Evolutionary conservation across 2,888 invertebrate species (phyloP).

Genomic region (Omphaloscelis lunosa): DNA sequence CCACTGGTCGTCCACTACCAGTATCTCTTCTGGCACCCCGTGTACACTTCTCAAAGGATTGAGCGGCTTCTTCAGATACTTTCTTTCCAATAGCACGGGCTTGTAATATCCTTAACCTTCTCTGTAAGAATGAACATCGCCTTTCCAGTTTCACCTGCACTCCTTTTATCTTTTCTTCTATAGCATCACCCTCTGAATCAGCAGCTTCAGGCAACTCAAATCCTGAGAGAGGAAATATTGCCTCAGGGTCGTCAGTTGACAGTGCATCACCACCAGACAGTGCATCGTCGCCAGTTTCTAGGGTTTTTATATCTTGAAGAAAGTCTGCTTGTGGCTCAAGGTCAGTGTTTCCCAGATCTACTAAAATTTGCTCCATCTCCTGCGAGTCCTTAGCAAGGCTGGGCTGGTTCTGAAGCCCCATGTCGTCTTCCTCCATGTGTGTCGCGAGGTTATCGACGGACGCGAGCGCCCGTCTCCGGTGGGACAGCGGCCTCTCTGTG

Average conservation of each 20-base stretch:
- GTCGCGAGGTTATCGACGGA: slow-evolving; percentile 89
- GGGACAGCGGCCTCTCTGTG: slow-evolving; percentile 73
- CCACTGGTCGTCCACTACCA: slow-evolving; percentile 86
- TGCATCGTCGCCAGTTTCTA: slow-evolving; percentile 90
- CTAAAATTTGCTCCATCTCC: slow-evolving; percentile 93
- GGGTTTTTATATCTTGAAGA: slow-evolving; percentile 94
- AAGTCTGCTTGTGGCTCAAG: slow-evolving; percentile 92
- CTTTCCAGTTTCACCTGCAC: slow-evolving; percentile 92
- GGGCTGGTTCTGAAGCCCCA: slow-evolving; percentile 90
- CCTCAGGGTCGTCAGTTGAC: slow-evolving; percentile 87
- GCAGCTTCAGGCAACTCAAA: slow-evolving; percentile 88
- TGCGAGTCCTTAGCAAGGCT: slow-evolving; percentile 90
- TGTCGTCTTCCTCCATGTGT: slow-evolving; percentile 91
- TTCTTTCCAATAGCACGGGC: slow-evolving; percentile 94
- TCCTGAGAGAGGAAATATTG: slow-evolving; percentile 85
- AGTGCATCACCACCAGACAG: slow-evolving; percentile 76
- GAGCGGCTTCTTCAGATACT: slow-evolving; percentile 94
- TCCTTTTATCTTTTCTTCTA: slow-evolving; percentile 89
- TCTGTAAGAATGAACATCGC: slow-evolving; percentile 93
- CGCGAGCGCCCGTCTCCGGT: slow-evolving; percentile 86
- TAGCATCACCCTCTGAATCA: slow-evolving; percentile 88
- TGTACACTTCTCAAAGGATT: slow-evolving; percentile 92
- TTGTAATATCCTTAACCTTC: slow-evolving; percentile 94
- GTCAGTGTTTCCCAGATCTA: slow-evolving; percentile 91
- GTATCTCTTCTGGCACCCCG: slow-evolving; percentile 92